Conservation (phyloP, 2,888 invertebrate genomes). For the Stratiomys singularior region DNA sequence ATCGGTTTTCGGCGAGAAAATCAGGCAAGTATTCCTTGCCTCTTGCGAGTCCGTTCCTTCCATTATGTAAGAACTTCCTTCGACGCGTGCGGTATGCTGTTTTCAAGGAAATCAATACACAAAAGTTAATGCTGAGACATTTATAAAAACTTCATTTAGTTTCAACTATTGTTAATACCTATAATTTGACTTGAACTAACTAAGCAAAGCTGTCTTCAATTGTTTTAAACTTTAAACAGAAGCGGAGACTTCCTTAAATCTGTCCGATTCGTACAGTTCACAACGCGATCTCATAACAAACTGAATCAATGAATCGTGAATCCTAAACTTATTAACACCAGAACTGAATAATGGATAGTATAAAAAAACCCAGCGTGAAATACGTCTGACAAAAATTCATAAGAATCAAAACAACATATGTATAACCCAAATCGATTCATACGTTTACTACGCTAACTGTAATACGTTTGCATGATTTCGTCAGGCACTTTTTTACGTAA, state of each 20-base stretch:
- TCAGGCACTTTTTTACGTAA: neutral
- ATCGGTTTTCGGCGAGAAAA: slow-evolving; percentile 85
- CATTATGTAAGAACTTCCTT: slow-evolving; percentile 85
- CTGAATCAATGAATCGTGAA: neutral
- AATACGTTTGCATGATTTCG: neutral
- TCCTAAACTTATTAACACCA: neutral
- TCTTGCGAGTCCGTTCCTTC: slow-evolving; percentile 80
- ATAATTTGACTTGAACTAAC: too few species aligned
- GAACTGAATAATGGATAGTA: neutral
- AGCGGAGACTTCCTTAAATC: too few species aligned
- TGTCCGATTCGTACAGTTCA: neutral
- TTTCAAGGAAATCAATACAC: neutral
- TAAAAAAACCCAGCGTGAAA: neutral
- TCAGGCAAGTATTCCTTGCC: slow-evolving; percentile 76
- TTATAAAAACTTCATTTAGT: too few species aligned
- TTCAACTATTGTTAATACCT: too few species aligned
- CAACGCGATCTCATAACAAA: slow-evolving; percentile 13
- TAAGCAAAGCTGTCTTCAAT: too few species aligned
- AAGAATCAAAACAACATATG: neutral
- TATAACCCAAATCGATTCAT: neutral
- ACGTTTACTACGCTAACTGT: neutral
- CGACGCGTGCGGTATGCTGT: slow-evolving; percentile 78
- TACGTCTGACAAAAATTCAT: neutral
- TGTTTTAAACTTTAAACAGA: too few species aligned
- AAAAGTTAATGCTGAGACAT: too few species aligned